phyloP scores from a whole-genome alignment of 2,888 invertebrate genomes.

The Platycnemis pennipes region DNA sequence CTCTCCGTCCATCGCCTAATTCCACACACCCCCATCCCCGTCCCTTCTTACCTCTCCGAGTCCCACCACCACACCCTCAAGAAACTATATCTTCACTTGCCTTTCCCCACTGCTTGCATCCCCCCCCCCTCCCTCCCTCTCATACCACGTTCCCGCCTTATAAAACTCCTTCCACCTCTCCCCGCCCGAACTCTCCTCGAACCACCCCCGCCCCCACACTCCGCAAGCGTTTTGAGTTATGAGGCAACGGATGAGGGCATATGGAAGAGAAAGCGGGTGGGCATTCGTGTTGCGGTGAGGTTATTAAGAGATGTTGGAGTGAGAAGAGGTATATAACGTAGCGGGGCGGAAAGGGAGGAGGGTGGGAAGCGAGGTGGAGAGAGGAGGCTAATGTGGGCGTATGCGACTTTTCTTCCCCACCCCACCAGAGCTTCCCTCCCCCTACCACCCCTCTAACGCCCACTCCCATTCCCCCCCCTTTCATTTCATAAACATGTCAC shows the following conservation, averaged over 20 bases:
- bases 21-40: background rate
- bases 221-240: slow-evolving; percentile 73
- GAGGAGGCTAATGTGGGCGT: slow-evolving; percentile 58
- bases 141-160: background rate
- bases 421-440: background rate
- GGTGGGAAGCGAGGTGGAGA: background rate
- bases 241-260: slow-evolving; percentile 74
- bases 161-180: slow-evolving; percentile 65
- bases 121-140: background rate
- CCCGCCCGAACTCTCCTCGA: slow-evolving; percentile 15
- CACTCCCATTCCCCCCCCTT: slow-evolving; percentile 12
- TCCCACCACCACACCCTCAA: slow-evolving; percentile 9
- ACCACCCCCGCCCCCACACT: slow-evolving; percentile 42
- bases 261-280: slow-evolving; percentile 35
- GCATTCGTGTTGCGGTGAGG: slow-evolving; percentile 34
- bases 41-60: background rate
- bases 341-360: slow-evolving; percentile 37
- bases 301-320: slow-evolving; percentile 36
- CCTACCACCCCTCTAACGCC: background rate
- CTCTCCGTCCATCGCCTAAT: background rate
- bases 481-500: slow-evolving; percentile 65
- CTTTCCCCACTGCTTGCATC: no score
- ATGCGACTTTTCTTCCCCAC: slow-evolving; percentile 27
- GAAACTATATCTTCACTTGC: background rate
- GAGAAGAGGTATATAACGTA: slow-evolving; percentile 27